Conservation (phyloP, 2,113 vertebrate genomes). For the Upupa epops region DNA sequence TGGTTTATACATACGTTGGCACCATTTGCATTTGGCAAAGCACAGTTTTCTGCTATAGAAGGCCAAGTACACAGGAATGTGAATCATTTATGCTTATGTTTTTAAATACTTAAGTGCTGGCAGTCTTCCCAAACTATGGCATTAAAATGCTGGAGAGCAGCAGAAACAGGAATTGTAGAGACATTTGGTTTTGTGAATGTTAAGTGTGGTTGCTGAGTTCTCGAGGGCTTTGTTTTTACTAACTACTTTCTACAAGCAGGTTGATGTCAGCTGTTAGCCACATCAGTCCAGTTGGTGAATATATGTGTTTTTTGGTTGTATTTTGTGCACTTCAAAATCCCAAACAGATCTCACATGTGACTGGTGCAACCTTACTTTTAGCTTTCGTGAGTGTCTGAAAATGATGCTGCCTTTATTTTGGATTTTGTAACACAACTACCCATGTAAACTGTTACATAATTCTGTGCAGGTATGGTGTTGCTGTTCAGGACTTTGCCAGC, state of each 20-base stretch:
- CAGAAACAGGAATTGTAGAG: slow-evolving; percentile 23
- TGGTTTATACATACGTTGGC: neutral
- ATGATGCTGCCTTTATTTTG: neutral
- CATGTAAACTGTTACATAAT: neutral
- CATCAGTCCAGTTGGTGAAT: neutral
- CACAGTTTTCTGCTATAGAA: neutral
- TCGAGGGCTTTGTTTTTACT: slow-evolving; percentile 33
- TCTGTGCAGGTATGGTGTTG: slow-evolving; percentile 86
- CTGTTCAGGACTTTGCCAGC: slow-evolving; percentile 91
- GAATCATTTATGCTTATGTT: slow-evolving; percentile 48
- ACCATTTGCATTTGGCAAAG: slow-evolving; percentile 14
- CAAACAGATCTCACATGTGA: neutral
- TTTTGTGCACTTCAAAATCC: neutral
- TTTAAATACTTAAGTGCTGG: slow-evolving; percentile 51
- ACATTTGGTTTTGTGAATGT: slow-evolving; percentile 43
- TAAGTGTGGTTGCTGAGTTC: slow-evolving; percentile 33
- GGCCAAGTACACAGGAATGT: slow-evolving; percentile 21
- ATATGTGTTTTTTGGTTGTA: neutral
- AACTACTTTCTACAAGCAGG: slow-evolving; percentile 27
- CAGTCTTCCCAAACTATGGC: slow-evolving; percentile 24
- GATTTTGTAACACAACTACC: neutral
- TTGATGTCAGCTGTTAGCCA: slow-evolving; percentile 15
- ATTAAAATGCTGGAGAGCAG: slow-evolving; percentile 49
- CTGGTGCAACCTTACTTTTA: neutral
- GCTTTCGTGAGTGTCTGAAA: neutral